Evolutionary conservation across 1,140 invertebrate species (phyloP), one percentile per base, ranked within the genome.

Genomic region (Bombus sibiricus): DNA sequence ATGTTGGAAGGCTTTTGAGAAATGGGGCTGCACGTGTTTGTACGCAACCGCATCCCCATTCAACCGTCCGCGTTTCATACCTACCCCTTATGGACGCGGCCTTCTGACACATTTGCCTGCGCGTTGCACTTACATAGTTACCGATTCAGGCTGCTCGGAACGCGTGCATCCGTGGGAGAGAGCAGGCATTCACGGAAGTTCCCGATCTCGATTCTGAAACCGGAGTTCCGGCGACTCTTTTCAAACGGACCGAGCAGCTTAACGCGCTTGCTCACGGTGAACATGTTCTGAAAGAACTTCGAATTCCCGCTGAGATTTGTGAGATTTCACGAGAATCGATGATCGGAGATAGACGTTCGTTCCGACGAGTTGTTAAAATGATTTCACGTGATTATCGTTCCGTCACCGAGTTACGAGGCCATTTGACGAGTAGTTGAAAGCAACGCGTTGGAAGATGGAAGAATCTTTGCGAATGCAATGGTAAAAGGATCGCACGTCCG

Each of bases 71-170:
- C 9, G 43, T 69, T 57, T 62, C 53, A 39, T 53, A 81, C 57
- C 34, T 15, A 71, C 47, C 79, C 77, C 68, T 62, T 71, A 41
- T 34, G 13, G 15, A 64, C 28, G 37, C 66, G 43, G 12, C 66
- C 78, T 32, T 71, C 68, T 71, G 78, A 81, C 68, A 62, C 39
- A 62, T 81, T 72, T 72, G 69, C 47, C 3, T 6, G 43, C 41
- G 43, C 34, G 47, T 25, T 59, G 47, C 68, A 72, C 68, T 71
- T 64, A 41, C 75, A 64, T 53, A 69, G 79, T 72, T 81, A 81
- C 53, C 53, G 53, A 59, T 71, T 81, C 79, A 53, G 22, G 1
- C 15, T 47, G n/a, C n/a, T 39, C 47, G 53, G 47, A 4, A 3
- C 69, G n/a, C 34, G 43, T 57, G 47, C 12, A 76, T 37, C 6